Evolutionary conservation across 2,888 invertebrate species (phyloP).

Genomic region (Eupithecia dodoneata): DNA sequence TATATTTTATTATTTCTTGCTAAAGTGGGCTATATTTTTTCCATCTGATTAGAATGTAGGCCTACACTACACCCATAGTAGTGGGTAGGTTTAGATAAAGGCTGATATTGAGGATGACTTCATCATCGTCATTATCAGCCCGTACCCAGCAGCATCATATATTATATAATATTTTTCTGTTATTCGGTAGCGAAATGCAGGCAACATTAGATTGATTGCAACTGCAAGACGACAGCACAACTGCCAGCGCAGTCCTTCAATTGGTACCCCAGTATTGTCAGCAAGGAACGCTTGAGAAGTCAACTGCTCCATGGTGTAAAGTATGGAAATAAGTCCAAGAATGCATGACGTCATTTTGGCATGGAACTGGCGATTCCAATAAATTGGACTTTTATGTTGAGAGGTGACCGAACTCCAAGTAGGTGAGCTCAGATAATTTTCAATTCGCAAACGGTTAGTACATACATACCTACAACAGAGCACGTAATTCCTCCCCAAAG

Average conservation of each 20-base stretch:
- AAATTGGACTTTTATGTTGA: slow-evolving; percentile 31
- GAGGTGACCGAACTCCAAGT: slow-evolving; percentile 27
- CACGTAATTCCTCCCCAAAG: not conserved
- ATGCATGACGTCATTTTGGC: slow-evolving; percentile 36
- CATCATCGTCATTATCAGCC: too few relatives aligned
- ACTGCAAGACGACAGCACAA: not conserved
- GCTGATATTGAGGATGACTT: too few relatives aligned
- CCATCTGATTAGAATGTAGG: too few relatives aligned
- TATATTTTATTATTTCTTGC: too few relatives aligned
- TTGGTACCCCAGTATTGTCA: not conserved
- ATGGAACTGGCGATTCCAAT: slow-evolving; percentile 31
- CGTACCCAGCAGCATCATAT: too few relatives aligned
- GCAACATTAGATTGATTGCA: too few relatives aligned
- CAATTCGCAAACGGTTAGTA: slow-evolving; percentile 19
- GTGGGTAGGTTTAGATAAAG: too few relatives aligned
- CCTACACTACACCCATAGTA: too few relatives aligned
- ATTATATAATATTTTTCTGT: too few relatives aligned
- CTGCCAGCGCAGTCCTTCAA: not conserved
- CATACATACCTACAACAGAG: slow-evolving; percentile 4
- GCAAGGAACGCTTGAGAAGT: not conserved
- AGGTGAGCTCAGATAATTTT: slow-evolving; percentile 45
- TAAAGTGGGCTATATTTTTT: too few relatives aligned
- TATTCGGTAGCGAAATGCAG: too few relatives aligned
- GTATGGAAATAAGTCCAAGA: slow-evolving; percentile 8
- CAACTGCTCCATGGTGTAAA: slow-evolving; percentile 1